These are phyloP conservation scores for Pogonocherus hispidulus DNA, from an alignment of 2,888 invertebrate genomes.

Conservation along the genomic window DNA sequence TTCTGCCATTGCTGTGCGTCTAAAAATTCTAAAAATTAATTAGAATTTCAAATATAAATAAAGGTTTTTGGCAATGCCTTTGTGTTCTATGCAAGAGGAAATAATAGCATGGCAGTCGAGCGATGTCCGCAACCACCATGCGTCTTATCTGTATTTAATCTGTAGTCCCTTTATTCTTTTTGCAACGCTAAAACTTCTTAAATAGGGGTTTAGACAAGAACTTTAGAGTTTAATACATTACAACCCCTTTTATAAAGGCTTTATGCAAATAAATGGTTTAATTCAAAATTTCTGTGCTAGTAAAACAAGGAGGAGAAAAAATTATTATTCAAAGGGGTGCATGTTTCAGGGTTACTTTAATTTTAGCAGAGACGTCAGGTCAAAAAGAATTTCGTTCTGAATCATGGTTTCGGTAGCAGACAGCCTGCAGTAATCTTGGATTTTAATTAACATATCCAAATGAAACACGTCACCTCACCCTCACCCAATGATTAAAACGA, in stretches of 20 bases:
- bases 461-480: background rate
- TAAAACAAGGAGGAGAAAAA: slow-evolving; percentile 53
- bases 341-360: slow-evolving; percentile 22
- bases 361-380: slow-evolving; percentile 11
- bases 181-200: slow-evolving; percentile 45
- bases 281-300: slow-evolving; percentile 50
- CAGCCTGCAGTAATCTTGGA: background rate
- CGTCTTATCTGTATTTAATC: slow-evolving; percentile 30
- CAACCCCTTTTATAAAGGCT: slow-evolving; percentile 50
- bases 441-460: slow-evolving; percentile 2
- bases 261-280: slow-evolving; percentile 56
- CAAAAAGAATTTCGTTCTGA: background rate
- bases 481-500: background rate
- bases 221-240: slow-evolving; percentile 48
- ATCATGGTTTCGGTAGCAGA: background rate
- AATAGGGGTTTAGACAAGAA: slow-evolving; percentile 46
- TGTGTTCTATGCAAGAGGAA: background rate
- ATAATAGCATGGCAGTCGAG: slow-evolving; percentile 1
- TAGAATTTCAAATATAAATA: slow-evolving; percentile 1
- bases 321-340: slow-evolving; percentile 53
- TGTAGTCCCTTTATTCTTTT: slow-evolving; percentile 39
- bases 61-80: background rate
- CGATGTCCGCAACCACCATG: slow-evolving; percentile 2
- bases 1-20: too few species aligned
- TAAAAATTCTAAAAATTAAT: too few species aligned